Evolutionary conservation across 2,888 invertebrate genomes (phyloP), one percentile per base, ranked within the genome.

Genomic region (Reticulitermes lucifugus): DNA sequence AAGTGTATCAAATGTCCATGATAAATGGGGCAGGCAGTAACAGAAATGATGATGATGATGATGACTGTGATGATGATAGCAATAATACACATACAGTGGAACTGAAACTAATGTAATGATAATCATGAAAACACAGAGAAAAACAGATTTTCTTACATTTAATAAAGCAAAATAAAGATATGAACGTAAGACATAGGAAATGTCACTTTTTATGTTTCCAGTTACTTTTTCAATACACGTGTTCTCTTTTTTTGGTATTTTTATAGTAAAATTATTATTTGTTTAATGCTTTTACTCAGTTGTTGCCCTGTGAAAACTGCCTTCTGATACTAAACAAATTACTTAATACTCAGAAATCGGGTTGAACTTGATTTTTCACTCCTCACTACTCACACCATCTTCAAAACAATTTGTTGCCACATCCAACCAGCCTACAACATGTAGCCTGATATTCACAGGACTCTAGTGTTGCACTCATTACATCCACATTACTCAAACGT

Each of bases 231-330:
- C 80, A 81, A 84, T 82, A 86, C 83, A 83, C 12, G 59, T 86
- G 86, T 91, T 91, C 89, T 90, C 92, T 92, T 91, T 91, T 91
- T 90, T 90, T 90, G 91, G 88, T 92, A 93, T 93, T 91, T 92
- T 92, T 92, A 92, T 90, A 89, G 89, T 93, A 93, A 93, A 90
- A 91, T 91, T 90, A 91, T 91, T 92, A 91, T 91, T 91, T 92
- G 91, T 91, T 92, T 91, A 93, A 93, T 93, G 92, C 93, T 92
- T 92, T 92, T 92, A 91, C 92, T 92, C 91, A 92, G 93, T 93
- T 93, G 93, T 94, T 94, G 93, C 93, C 93, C 91, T 93, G 93
- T 93, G 93, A 93, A 93, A 93, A 93, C 92, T 94, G 93, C 93
- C 93, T 94, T 93, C 92, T 93, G 93, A 93, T 92, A 93, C 90